A percentile compares a stretch with the other conserved stretches of the same genome.
Conservation (phyloP, 1,140 invertebrate genomes). For the Ephestia elutella region DNA sequence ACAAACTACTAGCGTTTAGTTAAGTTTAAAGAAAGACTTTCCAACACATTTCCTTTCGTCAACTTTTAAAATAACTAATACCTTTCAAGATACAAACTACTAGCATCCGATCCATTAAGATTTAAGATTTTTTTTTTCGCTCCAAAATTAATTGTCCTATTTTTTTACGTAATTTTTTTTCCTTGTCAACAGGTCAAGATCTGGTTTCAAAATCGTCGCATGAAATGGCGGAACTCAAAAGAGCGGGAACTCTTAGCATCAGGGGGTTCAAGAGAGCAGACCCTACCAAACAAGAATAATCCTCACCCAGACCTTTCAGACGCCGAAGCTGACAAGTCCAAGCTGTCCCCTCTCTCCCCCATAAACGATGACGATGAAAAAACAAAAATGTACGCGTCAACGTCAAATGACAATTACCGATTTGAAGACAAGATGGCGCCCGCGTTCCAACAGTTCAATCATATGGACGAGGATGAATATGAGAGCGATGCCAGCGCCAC, state of each 20-base stretch:
- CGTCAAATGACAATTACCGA: constrained; percentile 48
- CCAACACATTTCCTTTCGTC: too few species aligned
- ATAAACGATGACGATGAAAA: constrained; percentile 42
- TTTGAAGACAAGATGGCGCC: constrained; percentile 60
- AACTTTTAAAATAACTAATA: too few species aligned
- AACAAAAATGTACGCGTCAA: constrained; percentile 62
- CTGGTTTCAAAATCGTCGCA: constrained; percentile 96
- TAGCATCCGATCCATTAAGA: too few species aligned
- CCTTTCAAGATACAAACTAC: too few species aligned
- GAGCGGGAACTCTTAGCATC: constrained; percentile 94
- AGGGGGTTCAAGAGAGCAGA: constrained; percentile 94
- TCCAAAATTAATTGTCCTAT: too few species aligned
- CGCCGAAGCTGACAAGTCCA: constrained; percentile 85
- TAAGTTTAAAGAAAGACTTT: too few species aligned
- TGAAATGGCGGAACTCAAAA: constrained; percentile 98
- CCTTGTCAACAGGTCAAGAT: constrained; percentile 87
- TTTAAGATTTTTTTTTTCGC: too few species aligned
- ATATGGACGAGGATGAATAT: constrained; percentile 76
- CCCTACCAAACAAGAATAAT: constrained; percentile 97
- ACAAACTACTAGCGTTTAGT: too few species aligned
- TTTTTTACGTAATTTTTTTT: too few species aligned
- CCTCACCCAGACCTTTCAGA: constrained; percentile 96
- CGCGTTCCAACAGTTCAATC: constrained; percentile 66
- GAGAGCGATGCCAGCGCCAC: constrained; percentile 83
- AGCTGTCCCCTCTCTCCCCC: constrained; percentile 75